phyloP scores from a whole-genome alignment of 2,888 invertebrate species.

The Helleia helle region DNA sequence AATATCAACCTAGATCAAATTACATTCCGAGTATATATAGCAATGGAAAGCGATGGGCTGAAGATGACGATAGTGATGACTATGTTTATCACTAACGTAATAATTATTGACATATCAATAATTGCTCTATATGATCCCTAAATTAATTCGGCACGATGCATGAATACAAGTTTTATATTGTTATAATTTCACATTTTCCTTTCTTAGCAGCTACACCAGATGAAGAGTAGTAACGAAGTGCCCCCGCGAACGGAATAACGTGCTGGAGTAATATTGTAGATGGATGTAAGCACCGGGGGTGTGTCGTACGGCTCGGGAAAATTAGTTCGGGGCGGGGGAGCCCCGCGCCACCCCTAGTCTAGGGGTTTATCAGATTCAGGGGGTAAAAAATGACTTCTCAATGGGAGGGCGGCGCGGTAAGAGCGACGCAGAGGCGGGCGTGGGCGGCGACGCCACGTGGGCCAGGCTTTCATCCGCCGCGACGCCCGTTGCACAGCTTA shows the following conservation, averaged over 20 bases:
- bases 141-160: too few species aligned
- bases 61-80: too few species aligned
- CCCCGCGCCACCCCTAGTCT: slow-evolving; percentile 42
- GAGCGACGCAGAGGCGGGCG: slow-evolving; percentile 50
- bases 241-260: slow-evolving; percentile 68
- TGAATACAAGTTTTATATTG: slow-evolving; percentile 7
- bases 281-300: slow-evolving; percentile 72
- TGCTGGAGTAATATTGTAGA: slow-evolving; percentile 71
- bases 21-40: too few species aligned
- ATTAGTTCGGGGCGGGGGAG: slow-evolving; percentile 74
- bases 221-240: slow-evolving; percentile 63
- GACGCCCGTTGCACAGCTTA: slow-evolving; percentile 40
- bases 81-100: too few species aligned
- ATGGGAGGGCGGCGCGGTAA: slow-evolving; percentile 60
- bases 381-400: slow-evolving; percentile 72
- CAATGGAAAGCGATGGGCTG: too few species aligned
- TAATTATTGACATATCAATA: too few species aligned
- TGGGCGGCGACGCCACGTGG: slow-evolving; percentile 69
- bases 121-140: too few species aligned
- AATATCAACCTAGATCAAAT: too few species aligned
- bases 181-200: slow-evolving; percentile 47
- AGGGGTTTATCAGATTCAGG: slow-evolving; percentile 71
- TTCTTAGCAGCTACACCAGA: slow-evolving; percentile 48
- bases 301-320: slow-evolving; percentile 71
- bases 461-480: slow-evolving; percentile 40